Base-by-base conservation (phyloP, 92 coral and sea anemone genomes). In the Parazoanthus atlanticus region DNA sequence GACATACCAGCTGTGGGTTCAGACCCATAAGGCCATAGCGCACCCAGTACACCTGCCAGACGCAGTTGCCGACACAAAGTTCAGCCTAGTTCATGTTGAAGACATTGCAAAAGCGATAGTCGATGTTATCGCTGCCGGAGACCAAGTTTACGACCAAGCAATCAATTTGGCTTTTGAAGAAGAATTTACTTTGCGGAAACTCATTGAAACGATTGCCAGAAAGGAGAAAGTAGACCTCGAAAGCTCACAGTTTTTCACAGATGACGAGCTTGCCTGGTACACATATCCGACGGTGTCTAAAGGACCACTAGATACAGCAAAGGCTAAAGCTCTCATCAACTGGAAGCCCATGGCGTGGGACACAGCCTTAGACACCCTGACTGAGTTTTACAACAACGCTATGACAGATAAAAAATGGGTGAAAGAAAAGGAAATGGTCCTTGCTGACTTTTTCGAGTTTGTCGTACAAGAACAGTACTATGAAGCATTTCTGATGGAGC, bases 1-100 rank as follows among this genome's bases (percentile, higher is more conserved):
- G 99, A 93, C 93, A 29, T 97, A 97, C 80, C 99, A 97, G 88
- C 91, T 97, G 90, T 97, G 99, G 99, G 86, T 95, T 32, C 90
- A 88, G 29, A 89, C 96, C 74, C 99, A 95, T 64, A 91, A 91
- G 61, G 92, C 90, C 58, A 94, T 97, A 80, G 91, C 86, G 46
- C 91, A 97, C 58, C 98, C 94, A 7, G 97, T 97, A 16, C 99
- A 96, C 70, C 91, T 97, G 78, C 99, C 99, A n/a, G 75, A 78
- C 88, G 94, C 95, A 36, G 97, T 97, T 12, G 79, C 97, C n/a
- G 93, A 94, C 72, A 65, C 86, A n/a, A 89, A 89, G 46, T 97
- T 97, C 32, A 97, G 99, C 76, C 81, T 97, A 10, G 92, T 95
- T 21, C 95, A 97, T 79, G 99, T 95, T 58, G 95, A 97, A 76